Evolutionary conservation across 2,113 vertebrate genomes (phyloP).

Genomic region (Struthidea cinerea): DNA sequence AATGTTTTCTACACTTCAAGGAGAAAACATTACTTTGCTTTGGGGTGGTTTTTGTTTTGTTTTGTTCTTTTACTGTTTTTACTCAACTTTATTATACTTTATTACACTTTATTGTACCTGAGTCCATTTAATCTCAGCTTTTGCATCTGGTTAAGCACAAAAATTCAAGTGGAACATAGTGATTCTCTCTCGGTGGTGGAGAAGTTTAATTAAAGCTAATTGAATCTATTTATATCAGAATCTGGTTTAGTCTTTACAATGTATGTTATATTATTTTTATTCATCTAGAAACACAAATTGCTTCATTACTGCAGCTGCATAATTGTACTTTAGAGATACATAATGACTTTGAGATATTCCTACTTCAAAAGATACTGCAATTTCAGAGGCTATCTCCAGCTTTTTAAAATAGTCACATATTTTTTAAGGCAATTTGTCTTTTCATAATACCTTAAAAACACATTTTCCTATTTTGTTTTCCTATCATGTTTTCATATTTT

Average conservation of each 20-base stretch:
- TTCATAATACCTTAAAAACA: not conserved
- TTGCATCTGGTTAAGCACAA: not conserved
- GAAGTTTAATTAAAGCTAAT: slow-evolving; percentile 6
- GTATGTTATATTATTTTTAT: not conserved
- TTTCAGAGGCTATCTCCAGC: not conserved
- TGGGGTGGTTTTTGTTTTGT: not conserved
- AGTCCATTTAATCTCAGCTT: not conserved
- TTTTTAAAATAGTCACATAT: not conserved
- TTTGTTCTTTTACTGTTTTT: not conserved
- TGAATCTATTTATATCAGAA: not conserved
- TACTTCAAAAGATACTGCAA: not conserved
- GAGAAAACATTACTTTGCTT: not conserved
- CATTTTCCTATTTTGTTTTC: not conserved
- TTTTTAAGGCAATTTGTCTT: not conserved
- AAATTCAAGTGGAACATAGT: not conserved
- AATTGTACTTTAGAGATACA: not conserved
- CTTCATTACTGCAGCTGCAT: not conserved
- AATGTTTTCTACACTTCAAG: not conserved
- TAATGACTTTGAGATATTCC: not conserved
- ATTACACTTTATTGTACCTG: not conserved
- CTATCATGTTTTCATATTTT: not conserved
- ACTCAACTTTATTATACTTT: not conserved
- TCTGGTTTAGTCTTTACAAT: not conserved
- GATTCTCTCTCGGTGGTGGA: not conserved
- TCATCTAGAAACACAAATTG: not conserved